Evolutionary conservation across 2,113 vertebrate genomes (phyloP).

Genomic region (Protobothrops flavoviridis): DNA sequence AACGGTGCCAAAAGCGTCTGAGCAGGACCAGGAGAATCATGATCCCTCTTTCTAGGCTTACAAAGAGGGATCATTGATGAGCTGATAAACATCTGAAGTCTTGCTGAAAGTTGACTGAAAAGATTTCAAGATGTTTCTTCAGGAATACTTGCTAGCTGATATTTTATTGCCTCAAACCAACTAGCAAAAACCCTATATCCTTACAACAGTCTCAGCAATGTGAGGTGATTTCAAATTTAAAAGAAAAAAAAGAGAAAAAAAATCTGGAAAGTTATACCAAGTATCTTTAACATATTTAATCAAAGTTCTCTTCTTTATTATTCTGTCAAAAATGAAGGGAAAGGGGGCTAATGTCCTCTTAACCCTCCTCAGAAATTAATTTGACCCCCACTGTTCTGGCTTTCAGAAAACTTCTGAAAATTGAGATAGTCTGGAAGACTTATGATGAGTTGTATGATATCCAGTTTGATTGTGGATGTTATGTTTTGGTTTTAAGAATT

Average conservation of each 20-base stretch:
- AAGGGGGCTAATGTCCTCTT: not conserved
- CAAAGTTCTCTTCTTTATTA: not conserved
- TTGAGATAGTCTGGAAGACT: not conserved
- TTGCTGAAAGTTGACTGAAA: not conserved
- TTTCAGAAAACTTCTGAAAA: not conserved
- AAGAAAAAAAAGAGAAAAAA: not conserved
- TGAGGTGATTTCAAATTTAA: not conserved
- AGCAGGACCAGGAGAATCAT: not conserved
- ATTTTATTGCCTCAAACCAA: not conserved
- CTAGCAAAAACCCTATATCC: not conserved
- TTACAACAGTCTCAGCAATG: not conserved
- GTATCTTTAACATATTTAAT: not conserved
- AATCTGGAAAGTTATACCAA: not conserved
- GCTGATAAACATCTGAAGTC: not conserved
- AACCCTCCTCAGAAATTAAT: not conserved
- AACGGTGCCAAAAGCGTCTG: not conserved
- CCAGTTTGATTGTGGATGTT: not conserved
- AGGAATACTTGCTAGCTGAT: not conserved
- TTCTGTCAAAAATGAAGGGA: not conserved
- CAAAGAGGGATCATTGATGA: not conserved
- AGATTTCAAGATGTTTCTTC: not conserved
- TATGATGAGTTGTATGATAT: not conserved
- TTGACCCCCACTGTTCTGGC: not conserved
- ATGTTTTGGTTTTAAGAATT: not conserved
- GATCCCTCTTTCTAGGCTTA: not conserved